Conservation (phyloP, 2,797 vertebrate genomes). For the Tokudaia tokunoshimensis region DNA sequence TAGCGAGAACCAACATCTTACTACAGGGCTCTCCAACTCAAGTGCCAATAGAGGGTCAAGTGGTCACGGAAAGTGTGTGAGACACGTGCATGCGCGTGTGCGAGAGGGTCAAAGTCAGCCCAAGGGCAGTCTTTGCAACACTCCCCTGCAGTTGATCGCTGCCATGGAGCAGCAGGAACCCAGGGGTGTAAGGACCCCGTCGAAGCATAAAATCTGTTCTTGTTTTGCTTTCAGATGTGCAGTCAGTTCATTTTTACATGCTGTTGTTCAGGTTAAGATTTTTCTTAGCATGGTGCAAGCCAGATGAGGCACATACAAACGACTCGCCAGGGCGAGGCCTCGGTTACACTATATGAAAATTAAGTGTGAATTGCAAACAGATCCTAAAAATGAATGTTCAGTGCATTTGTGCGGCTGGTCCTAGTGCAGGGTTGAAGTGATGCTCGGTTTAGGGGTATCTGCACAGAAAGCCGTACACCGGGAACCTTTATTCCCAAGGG, state of each 20-base stretch:
- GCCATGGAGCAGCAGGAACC: neutral
- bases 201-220: slow-evolving; percentile 42
- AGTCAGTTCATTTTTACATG: slow-evolving; percentile 52
- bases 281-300: slow-evolving; percentile 31
- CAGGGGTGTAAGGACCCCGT: neutral
- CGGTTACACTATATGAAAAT: neutral
- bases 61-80: neutral
- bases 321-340: neutral
- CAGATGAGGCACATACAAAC: neutral
- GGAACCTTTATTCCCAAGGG: neutral
- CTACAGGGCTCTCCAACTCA: neutral
- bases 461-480: neutral
- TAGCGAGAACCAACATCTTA: neutral
- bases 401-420: neutral
- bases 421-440: neutral
- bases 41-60: neutral
- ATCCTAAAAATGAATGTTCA: neutral
- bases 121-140: neutral
- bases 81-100: accelerated
- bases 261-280: slow-evolving; percentile 42
- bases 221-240: slow-evolving; percentile 9
- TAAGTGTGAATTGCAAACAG: slow-evolving; percentile 46
- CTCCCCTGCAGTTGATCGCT: neutral
- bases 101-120: neutral
- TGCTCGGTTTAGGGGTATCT: neutral